phyloP scores from a whole-genome alignment of 1,140 invertebrate genomes.

The Drosophila kanapiae region DNA sequence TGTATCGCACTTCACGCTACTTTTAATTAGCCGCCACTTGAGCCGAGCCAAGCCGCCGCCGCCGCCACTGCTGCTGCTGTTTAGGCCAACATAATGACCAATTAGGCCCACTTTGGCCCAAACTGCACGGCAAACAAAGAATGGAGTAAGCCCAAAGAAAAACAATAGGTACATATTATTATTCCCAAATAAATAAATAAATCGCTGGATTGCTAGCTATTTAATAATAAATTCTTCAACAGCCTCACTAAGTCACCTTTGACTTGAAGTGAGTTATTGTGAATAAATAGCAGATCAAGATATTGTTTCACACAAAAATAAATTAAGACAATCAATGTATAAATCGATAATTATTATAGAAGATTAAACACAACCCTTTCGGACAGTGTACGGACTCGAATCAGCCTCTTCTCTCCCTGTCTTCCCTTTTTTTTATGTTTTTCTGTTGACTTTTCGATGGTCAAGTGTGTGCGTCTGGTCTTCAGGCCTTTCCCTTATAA shows the following conservation, averaged over 20 bases:
- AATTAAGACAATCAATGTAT: not conserved
- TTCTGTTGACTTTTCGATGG: conserved; percentile 62
- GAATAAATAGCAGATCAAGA: not conserved
- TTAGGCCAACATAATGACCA: conserved; percentile 72
- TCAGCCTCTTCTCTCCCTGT: not conserved
- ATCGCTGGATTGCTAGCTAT: not conserved
- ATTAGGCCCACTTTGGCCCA: conserved; percentile 70
- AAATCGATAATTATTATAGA: not conserved
- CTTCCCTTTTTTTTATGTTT: conserved; percentile 12
- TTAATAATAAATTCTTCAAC: not conserved
- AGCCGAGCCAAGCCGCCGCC: conserved; percentile 2
- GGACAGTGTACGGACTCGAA: conserved; percentile 3
- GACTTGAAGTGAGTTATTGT: not conserved
- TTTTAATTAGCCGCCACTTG: conserved; percentile 73
- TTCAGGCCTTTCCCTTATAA: conserved; percentile 26
- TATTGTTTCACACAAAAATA: not conserved
- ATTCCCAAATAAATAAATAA: not conserved
- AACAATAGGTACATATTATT: not conserved
- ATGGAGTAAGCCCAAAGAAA: not conserved
- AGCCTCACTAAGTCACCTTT: not conserved
- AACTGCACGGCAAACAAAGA: conserved; percentile 13
- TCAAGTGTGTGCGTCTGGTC: conserved; percentile 69
- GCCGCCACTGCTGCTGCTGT: conserved; percentile 13
- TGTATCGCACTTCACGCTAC: conserved; percentile 67
- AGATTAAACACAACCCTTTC: not conserved